These are phyloP conservation scores for Lipotes vexillifer DNA, from an alignment of 2,113 vertebrate genomes.

Conservation along the genomic window DNA sequence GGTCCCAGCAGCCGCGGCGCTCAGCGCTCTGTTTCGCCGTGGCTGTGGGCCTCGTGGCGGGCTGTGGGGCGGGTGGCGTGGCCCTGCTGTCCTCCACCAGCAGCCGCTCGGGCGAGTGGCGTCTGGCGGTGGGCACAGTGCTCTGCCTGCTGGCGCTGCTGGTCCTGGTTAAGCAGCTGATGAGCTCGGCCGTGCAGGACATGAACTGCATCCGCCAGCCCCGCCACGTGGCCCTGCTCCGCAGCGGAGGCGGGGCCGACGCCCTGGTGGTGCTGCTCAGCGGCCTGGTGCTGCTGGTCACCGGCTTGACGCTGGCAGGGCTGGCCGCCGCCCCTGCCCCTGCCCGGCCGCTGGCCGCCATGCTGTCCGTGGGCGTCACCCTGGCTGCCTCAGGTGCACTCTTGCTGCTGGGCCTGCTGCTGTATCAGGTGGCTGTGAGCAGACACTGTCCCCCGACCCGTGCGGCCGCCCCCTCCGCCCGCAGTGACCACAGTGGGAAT, in stretches of 20 bases:
- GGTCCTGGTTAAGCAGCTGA: constrained; percentile 94
- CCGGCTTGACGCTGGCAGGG: constrained; percentile 87
- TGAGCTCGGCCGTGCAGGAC: constrained; percentile 98
- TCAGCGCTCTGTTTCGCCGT: constrained; percentile 91
- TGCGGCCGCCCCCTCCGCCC: background rate
- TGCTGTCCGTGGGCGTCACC: constrained; percentile 92
- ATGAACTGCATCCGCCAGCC: constrained; percentile 96
- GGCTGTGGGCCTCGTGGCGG: constrained; percentile 90
- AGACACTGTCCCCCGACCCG: constrained; percentile 62
- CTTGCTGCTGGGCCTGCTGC: constrained; percentile 85
- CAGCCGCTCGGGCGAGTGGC: constrained; percentile 95
- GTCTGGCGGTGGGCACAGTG: constrained; percentile 89
- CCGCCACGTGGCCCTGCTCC: constrained; percentile 90
- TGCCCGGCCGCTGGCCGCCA: constrained; percentile 84
- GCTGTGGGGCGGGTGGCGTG: constrained; percentile 91
- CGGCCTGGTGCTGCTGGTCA: constrained; percentile 87
- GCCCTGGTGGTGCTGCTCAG: constrained; percentile 89
- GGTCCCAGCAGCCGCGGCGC: constrained; percentile 93
- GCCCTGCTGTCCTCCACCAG: constrained; percentile 94
- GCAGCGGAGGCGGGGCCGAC: constrained; percentile 92
- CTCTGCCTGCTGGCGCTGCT: constrained; percentile 94
- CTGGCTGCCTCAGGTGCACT: constrained; percentile 85
- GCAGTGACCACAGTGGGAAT: background rate
- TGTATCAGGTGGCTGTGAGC: constrained; percentile 82
- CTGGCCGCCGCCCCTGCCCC: constrained; percentile 87